Evolutionary conservation across 2,797 vertebrate species (phyloP), one percentile per base, ranked within the genome.

Genomic region (Crenuchus spilurus): DNA sequence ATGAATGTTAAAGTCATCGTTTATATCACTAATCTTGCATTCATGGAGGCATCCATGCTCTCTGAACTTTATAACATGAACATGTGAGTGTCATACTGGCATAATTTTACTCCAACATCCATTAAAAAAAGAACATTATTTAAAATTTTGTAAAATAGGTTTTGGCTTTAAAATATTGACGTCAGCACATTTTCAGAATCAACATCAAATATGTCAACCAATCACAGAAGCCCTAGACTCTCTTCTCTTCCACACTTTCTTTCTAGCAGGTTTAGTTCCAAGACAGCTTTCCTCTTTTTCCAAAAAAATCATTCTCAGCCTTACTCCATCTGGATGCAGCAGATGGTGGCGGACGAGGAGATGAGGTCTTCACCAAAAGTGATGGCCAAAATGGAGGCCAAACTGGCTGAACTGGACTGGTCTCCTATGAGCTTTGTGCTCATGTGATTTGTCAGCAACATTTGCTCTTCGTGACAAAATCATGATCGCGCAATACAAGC

Each of bases 331-430:
- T 72, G 67, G 64, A 62, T 30, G 20, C 58, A 60, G 66, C 79
- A 84, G 68, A 80, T 81, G 73, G 75, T 74, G 62, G 41, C 24
- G 35, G 31, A 64, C 39, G 24, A 72, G 35, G 46, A 68, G 60
- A 78, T 24, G 48, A 67, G 66, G 66, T 70, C 22, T 57, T 72
- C 7, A n/a, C 30, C 30, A 3, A 54, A 39, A 63, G 1, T 24
- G 41, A 9, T 31, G n/a, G 13, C 16, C 31, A 14, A 64, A 37
- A 60, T 26, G 1, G 26, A 51, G 42, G 30, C 63, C 48, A 64
- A 75, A 46, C 30, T 41, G 52, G 46, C 44, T 26, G 41, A 35
- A 66, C 42, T 48, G 24, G 16, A 54, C 30, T 31, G 64, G 60
- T 41, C 46, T 52, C 33, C 54, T 30, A 3, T 10, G 18, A 57